Base-by-base conservation (phyloP, 1,140 invertebrate genomes). In the Papilio dardanus region DNA sequence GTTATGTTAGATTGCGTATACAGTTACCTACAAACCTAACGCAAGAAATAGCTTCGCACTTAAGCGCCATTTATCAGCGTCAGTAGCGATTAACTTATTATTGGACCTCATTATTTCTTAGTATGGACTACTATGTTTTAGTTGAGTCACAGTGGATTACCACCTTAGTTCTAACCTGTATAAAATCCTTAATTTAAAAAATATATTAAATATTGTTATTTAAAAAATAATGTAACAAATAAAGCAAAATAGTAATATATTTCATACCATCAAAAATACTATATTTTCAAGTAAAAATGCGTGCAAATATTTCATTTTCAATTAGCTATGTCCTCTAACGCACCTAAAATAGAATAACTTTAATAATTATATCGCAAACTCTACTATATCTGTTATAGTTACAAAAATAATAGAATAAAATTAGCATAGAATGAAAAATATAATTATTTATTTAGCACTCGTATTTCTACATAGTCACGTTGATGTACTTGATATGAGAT, bases 41-140 rank as follows among this genome's bases (percentile, higher is more conserved):
- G 67, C 67, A 69, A 69, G 67, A 69, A 69, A 69, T 69, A 69
- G 35, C 67, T 35, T 69, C 33, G 33, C 67, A 69, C 67, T 69
- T 69, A 69, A 35, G 67, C 67, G 67, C 67, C 67, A 69, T 69
- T 69, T 69, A 69, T 69, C 67, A 69, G 67, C 67, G 67, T 69
- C 67, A 69, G 67, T 21, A 35, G 31, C 67, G 67, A 69, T 69
- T 69, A 69, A 69, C 67, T 69, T 69, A 69, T 69, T 69, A 69
- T 40, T 69, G 67, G n/a, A 40, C 35, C 67, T 69, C 67, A 69
- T 69, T 69, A 69, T 69, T 69, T 69, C 67, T 69, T 19, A 35
- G 67, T 42, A 24, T 35, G 67, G 33, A 69, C 67, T 69, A 12
- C 19, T 31, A 24, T 69, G 42, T 69, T 40, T 62, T 40, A 69